Conservation (phyloP, 2,113 vertebrate species). For the Siniperca chuatsi region DNA sequence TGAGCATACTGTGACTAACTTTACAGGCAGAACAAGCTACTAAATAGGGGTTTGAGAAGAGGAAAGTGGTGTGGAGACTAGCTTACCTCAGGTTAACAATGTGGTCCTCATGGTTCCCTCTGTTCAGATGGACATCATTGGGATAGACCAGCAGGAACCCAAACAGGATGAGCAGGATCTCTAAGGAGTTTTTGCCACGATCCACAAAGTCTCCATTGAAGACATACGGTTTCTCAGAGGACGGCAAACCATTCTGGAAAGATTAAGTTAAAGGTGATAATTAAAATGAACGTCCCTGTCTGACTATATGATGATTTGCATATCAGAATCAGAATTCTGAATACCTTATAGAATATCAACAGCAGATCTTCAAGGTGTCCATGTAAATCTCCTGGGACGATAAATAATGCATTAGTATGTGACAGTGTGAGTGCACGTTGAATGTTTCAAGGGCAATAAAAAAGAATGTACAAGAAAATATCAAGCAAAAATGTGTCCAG, state of each 20-base stretch:
- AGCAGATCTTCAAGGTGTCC: conserved; percentile 94
- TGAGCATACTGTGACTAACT: neutral
- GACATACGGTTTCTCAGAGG: conserved; percentile 89
- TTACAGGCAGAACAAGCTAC: neutral
- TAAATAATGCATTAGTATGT: neutral
- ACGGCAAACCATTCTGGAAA: conserved; percentile 93
- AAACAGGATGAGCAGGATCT: conserved; percentile 93
- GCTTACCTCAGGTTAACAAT: conserved; percentile 92
- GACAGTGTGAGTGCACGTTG: neutral
- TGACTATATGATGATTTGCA: neutral
- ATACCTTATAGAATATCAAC: conserved; percentile 90
- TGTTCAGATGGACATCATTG: conserved; percentile 91
- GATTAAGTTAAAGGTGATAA: neutral
- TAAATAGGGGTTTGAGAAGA: neutral
- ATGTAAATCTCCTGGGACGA: conserved; percentile 90
- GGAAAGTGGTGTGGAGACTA: neutral
- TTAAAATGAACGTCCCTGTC: neutral
- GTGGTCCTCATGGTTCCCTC: conserved; percentile 95
- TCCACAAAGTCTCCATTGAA: conserved; percentile 98
- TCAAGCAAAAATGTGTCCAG: neutral
- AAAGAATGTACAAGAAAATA: neutral
- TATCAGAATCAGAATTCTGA: conserved; percentile 11
- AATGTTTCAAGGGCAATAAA: conserved; percentile 3
- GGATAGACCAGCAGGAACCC: conserved; percentile 93
- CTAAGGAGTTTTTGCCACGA: conserved; percentile 91